Conservation (phyloP, 2,113 vertebrate species). For the Deroptyus accipitrinus region DNA sequence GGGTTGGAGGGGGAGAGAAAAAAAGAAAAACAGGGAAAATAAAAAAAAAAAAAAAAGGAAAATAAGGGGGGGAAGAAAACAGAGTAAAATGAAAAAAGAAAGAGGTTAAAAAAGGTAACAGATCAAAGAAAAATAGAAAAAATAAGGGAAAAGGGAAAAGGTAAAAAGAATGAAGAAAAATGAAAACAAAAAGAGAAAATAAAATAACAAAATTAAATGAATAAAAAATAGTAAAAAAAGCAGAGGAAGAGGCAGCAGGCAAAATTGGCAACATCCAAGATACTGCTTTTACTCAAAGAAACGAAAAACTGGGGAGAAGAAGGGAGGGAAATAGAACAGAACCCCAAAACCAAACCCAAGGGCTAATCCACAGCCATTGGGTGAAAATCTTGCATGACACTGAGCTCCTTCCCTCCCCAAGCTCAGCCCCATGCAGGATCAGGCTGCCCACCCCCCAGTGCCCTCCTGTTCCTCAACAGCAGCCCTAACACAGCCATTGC, state of each 20-base stretch:
- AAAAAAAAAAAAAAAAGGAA: accelerated
- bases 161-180: not conserved
- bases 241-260: not conserved
- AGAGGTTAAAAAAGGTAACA: not conserved
- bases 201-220: not conserved
- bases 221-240: not conserved
- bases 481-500: not conserved
- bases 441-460: not conserved
- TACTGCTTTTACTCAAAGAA: not conserved
- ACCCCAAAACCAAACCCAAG: not conserved
- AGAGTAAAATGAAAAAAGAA: accelerated
- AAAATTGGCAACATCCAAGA: not conserved
- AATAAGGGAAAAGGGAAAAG: not conserved
- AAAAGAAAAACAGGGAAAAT: accelerated
- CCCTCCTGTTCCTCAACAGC: conserved; percentile 36
- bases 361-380: conserved; percentile 15
- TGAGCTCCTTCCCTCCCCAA: not conserved
- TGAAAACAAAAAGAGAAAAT: accelerated
- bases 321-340: not conserved
- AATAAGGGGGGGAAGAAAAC: too few species aligned
- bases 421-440: not conserved
- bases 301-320: not conserved
- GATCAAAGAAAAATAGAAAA: not conserved
- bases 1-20: accelerated
- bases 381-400: not conserved